A percentile compares a stretch with the other conserved stretches of the same genome.
Conservation (phyloP, 1,140 invertebrate genomes). For the Chlorops oryzae region DNA sequence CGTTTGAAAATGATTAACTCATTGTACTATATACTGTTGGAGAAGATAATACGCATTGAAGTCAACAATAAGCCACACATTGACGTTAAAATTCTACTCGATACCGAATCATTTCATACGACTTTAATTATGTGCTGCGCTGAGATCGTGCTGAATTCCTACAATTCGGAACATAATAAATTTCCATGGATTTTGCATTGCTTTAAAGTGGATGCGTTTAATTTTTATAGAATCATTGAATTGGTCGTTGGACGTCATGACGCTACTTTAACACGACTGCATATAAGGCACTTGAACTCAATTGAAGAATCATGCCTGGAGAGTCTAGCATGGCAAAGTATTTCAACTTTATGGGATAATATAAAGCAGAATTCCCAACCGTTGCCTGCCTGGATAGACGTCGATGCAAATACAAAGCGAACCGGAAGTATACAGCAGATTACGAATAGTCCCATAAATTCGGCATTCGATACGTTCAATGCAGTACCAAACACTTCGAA, state of each 20-base stretch:
- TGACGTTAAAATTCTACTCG: constrained; percentile 58
- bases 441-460: no score
- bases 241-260: constrained; percentile 80
- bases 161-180: constrained; percentile 63
- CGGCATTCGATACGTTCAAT: no score
- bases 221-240: constrained; percentile 96
- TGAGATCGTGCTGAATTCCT: constrained; percentile 86
- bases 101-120: constrained; percentile 69
- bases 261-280: constrained; percentile 79
- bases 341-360: constrained; percentile 83
- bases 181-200: constrained; percentile 90
- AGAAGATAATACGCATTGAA: constrained; percentile 76
- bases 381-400: constrained; percentile 63
- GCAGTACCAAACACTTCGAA: neutral
- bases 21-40: constrained; percentile 81
- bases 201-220: constrained; percentile 71
- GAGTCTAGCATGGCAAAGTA: constrained; percentile 77
- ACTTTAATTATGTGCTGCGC: constrained; percentile 86
- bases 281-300: constrained; percentile 91
- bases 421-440: no score
- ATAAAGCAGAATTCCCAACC: constrained; percentile 46
- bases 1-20: constrained; percentile 17
- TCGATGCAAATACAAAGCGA: constrained; percentile 46
- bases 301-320: constrained; percentile 95
- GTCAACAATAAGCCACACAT: constrained; percentile 59